Percentiles rank a stretch among this genome's conserved stretches.
Evolutionary conservation across 2,888 invertebrate genomes (phyloP).

Genomic region (Cotesia congregata): DNA sequence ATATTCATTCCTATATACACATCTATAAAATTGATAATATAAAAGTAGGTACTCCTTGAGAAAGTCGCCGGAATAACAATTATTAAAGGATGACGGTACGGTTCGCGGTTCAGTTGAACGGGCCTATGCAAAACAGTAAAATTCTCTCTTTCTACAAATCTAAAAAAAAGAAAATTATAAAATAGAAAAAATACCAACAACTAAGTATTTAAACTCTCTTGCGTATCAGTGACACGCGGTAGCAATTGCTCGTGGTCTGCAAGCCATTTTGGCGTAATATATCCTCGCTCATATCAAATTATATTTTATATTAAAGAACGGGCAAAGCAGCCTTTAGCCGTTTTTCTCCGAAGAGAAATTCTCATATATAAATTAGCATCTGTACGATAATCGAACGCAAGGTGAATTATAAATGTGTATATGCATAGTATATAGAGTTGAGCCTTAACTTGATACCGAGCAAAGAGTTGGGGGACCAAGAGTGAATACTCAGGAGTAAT

Average conservation of each 20-base stretch:
- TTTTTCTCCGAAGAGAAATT: conserved; percentile 34
- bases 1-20: neutral
- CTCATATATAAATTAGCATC: conserved; percentile 22
- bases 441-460: neutral
- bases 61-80: conserved; percentile 29
- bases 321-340: conserved; percentile 14
- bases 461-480: neutral
- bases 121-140: conserved; percentile 18
- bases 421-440: neutral
- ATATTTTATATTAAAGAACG: neutral
- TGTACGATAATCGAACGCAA: conserved; percentile 32
- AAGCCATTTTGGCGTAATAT: conserved; percentile 33
- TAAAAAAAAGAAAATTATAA: neutral
- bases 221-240: conserved; percentile 38
- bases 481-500: conserved; percentile 10
- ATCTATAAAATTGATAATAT: neutral
- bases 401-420: conserved; percentile 10
- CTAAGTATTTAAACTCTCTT: conserved; percentile 27
- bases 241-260: conserved; percentile 33
- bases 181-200: too few species aligned
- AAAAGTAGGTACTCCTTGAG: conserved; percentile 28
- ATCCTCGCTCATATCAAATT: conserved; percentile 15
- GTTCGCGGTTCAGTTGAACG: conserved; percentile 17
- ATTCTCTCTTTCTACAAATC: neutral
- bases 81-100: conserved; percentile 21